These are phyloP conservation scores for Merodon equestris DNA, from an alignment of 2,888 invertebrate species.

Conservation along the genomic window DNA sequence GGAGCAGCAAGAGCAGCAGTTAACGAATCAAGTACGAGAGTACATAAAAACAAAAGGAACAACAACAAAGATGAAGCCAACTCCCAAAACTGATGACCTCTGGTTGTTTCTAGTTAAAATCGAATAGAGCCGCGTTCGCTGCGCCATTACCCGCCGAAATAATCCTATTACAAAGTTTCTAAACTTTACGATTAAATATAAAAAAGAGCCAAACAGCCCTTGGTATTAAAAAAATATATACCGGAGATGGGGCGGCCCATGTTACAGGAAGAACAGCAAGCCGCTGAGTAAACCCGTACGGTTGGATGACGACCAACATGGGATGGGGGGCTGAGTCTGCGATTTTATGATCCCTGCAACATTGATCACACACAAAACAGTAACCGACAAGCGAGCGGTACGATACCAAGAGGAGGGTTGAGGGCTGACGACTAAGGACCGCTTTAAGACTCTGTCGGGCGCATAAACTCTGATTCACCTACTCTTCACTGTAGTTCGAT, in stretches of 20 bases:
- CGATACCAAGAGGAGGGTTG: constrained; percentile 1
- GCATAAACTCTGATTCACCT: constrained; percentile 64
- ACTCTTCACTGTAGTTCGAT: constrained; percentile 18
- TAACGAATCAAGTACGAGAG: constrained; percentile 58
- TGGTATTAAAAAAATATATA: constrained; percentile 76
- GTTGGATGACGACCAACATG: background rate
- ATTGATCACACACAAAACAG: constrained; percentile 66
- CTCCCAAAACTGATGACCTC: constrained; percentile 66
- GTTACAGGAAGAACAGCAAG: constrained; percentile 41
- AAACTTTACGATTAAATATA: constrained; percentile 77
- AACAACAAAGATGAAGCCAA: constrained; percentile 20
- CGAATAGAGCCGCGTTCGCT: constrained; percentile 58
- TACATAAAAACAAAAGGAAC: constrained; percentile 57
- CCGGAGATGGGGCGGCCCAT: constrained; percentile 27
- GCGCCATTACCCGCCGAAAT: constrained; percentile 64
- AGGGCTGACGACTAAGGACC: constrained; percentile 36
- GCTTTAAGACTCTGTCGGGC: constrained; percentile 63
- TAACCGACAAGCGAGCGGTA: constrained; percentile 62
- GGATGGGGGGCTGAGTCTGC: constrained; percentile 51
- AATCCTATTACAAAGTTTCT: constrained; percentile 76
- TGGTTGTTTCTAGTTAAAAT: constrained; percentile 67
- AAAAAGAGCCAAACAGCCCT: constrained; percentile 75
- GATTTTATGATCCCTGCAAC: constrained; percentile 68
- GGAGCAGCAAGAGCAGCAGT: no score
- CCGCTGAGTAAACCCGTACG: constrained; percentile 5